Evolutionary conservation across 2,888 invertebrate genomes (phyloP).

Genomic region (Anthoptus insignis): DNA sequence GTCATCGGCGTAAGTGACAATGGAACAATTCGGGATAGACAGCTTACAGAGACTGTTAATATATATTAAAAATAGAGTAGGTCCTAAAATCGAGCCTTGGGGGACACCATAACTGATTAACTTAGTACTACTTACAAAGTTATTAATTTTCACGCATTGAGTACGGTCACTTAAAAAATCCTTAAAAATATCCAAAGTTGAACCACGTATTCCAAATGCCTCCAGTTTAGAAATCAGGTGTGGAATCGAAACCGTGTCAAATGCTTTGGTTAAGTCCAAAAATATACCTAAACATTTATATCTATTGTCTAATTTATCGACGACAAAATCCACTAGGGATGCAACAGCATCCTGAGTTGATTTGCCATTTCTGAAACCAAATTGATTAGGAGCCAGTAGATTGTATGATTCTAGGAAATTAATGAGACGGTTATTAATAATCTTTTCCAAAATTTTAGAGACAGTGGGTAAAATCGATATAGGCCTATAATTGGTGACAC

Average conservation of each 20-base stretch:
- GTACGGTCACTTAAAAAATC: neutral
- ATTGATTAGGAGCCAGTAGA: slow-evolving; percentile 15
- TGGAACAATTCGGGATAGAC: neutral
- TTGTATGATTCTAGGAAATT: slow-evolving; percentile 11
- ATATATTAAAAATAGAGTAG: neutral
- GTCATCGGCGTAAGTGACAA: neutral
- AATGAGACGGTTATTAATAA: slow-evolving; percentile 36
- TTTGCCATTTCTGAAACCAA: slow-evolving; percentile 17
- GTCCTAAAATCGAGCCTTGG: neutral
- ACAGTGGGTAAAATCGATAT: slow-evolving; percentile 30
- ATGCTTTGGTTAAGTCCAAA: slow-evolving; percentile 35
- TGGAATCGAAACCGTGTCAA: slow-evolving; percentile 34
- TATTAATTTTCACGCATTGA: slow-evolving; percentile 1
- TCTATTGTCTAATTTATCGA: slow-evolving; percentile 23
- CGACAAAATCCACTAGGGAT: slow-evolving; percentile 16
- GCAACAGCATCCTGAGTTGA: slow-evolving; percentile 26
- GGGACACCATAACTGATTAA: neutral
- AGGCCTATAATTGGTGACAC: slow-evolving; percentile 36
- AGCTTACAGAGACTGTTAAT: neutral
- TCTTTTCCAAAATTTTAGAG: slow-evolving; percentile 38
- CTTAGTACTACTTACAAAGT: neutral
- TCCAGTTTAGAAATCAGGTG: neutral
- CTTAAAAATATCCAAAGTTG: neutral
- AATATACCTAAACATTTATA: slow-evolving; percentile 27
- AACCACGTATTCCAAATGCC: neutral